These are phyloP conservation scores for Psittacula derbiana DNA, from an alignment of 2,797 vertebrate species.

Conservation along the genomic window DNA sequence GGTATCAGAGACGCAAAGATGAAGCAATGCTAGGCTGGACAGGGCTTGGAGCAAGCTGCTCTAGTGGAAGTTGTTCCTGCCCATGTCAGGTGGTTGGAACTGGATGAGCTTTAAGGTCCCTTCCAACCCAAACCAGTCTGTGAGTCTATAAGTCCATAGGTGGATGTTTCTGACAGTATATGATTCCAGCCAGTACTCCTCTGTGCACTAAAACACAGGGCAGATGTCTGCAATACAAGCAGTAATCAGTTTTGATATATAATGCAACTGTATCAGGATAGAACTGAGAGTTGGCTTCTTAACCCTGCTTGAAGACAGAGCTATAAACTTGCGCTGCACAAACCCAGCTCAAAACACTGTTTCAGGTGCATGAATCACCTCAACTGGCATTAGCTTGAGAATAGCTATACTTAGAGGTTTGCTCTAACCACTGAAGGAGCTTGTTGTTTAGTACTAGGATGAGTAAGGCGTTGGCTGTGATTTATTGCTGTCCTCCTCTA, in stretches of 20 bases:
- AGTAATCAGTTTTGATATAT: neutral
- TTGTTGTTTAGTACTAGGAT: neutral
- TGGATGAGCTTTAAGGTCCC: neutral
- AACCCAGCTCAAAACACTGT: neutral
- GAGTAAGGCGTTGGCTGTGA: neutral
- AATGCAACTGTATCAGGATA: neutral
- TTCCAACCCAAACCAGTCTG: neutral
- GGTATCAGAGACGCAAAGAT: neutral
- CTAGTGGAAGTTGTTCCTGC: neutral
- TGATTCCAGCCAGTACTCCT: neutral
- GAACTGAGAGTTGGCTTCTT: neutral
- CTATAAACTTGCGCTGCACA: neutral
- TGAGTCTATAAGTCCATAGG: neutral
- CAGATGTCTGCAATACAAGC: neutral
- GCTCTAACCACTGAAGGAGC: neutral
- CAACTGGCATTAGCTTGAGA: rapidly evolving
- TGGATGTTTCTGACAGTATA: neutral
- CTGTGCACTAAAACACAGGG: neutral
- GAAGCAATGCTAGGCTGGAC: rapidly evolving
- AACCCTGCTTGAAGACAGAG: neutral
- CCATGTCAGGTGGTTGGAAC: neutral
- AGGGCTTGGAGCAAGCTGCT: neutral
- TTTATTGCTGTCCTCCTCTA: neutral
- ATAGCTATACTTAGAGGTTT: neutral
- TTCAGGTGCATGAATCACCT: neutral